Conservation (phyloP, 2,888 invertebrate genomes). For the Galerucella calmariensis region DNA sequence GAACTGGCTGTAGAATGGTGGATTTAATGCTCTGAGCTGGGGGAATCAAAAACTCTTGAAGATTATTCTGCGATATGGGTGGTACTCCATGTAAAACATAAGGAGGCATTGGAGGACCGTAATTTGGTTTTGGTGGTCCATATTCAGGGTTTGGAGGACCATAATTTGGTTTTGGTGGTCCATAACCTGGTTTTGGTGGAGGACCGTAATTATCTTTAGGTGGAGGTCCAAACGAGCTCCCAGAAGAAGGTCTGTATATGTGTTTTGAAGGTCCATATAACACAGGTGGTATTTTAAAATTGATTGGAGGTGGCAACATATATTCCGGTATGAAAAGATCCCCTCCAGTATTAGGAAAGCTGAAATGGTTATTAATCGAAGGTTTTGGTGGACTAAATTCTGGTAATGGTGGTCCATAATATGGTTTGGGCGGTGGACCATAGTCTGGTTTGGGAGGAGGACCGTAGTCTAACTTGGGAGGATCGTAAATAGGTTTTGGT, state of each 20-base stretch:
- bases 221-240: neutral
- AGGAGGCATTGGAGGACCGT: slow-evolving; percentile 40
- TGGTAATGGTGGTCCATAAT: slow-evolving; percentile 46
- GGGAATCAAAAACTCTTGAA: slow-evolving; percentile 15
- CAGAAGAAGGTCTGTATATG: slow-evolving; percentile 35
- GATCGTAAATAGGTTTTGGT: too few species aligned
- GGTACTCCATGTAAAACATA: neutral
- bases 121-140: slow-evolving; percentile 42
- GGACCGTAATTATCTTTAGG: slow-evolving; percentile 31
- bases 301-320: slow-evolving; percentile 40
- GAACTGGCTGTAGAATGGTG: slow-evolving; percentile 40
- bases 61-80: neutral
- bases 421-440: slow-evolving; percentile 47
- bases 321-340: slow-evolving; percentile 35
- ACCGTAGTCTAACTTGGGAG: neutral
- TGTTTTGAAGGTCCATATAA: slow-evolving; percentile 31
- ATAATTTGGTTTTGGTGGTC: slow-evolving; percentile 43
- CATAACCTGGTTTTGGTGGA: slow-evolving; percentile 45
- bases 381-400: slow-evolving; percentile 44
- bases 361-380: slow-evolving; percentile 49
- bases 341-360: slow-evolving; percentile 43
- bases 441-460: slow-evolving; percentile 37
- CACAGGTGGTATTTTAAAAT: slow-evolving; percentile 36
- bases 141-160: slow-evolving; percentile 41
- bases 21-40: slow-evolving; percentile 13